Percentiles rank a stretch among this genome's conserved stretches.
phyloP scores from a whole-genome alignment of 2,113 vertebrate species.

The Zosterops japonicus region DNA sequence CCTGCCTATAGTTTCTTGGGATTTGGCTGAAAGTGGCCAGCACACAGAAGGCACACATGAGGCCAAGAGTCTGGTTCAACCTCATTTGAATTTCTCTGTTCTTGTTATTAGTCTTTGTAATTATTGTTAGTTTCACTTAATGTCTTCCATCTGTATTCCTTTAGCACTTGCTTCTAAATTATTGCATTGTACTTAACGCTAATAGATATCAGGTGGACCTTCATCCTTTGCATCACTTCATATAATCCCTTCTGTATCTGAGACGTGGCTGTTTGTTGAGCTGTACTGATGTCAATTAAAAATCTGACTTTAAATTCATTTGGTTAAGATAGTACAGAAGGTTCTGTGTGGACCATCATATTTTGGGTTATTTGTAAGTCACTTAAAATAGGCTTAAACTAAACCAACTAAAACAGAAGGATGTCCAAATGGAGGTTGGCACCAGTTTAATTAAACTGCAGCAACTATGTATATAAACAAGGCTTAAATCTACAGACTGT shows the following conservation, averaged over 20 bases:
- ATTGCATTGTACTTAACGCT: background rate
- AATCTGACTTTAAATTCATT: constrained; percentile 8
- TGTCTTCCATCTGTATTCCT: constrained; percentile 10
- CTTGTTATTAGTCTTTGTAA: background rate
- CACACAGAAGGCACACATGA: background rate
- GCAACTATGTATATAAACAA: constrained; percentile 52
- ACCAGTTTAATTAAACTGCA: constrained; percentile 62
- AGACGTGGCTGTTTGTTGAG: background rate
- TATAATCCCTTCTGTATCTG: background rate
- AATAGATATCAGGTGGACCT: constrained; percentile 38
- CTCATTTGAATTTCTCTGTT: background rate
- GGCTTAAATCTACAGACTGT: constrained; percentile 55
- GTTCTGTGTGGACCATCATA: background rate
- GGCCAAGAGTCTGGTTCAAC: background rate
- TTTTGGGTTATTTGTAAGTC: constrained; percentile 30
- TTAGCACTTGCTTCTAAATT: constrained; percentile 46
- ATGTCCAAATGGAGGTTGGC: constrained; percentile 52
- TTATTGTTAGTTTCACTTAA: background rate
- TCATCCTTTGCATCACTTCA: background rate
- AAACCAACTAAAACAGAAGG: constrained; percentile 52
- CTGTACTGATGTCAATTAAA: constrained; percentile 2
- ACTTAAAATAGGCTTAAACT: constrained; percentile 40
- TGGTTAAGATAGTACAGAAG: background rate
- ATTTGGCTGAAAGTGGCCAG: background rate
- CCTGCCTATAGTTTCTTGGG: background rate